Evolutionary conservation across 2,888 invertebrate genomes (phyloP).

Genomic region (Cataglyphis livida): DNA sequence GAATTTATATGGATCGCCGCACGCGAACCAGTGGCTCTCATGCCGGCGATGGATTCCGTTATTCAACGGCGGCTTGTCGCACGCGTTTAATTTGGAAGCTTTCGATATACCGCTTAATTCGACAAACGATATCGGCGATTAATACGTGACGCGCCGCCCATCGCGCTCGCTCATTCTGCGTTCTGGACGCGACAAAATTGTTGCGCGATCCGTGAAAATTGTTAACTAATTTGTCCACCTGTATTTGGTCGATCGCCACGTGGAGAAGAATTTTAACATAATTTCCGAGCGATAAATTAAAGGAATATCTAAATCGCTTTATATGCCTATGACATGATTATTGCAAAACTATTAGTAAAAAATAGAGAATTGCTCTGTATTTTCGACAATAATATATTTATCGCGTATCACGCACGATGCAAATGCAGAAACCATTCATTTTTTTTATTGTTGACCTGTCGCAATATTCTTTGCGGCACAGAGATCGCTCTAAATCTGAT

Average conservation of each 20-base stretch:
- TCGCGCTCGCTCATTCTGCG: constrained; percentile 55
- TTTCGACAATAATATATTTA: not conserved
- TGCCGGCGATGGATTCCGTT: constrained; percentile 57
- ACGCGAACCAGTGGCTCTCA: constrained; percentile 84
- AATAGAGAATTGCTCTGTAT: not conserved
- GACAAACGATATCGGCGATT: constrained; percentile 76
- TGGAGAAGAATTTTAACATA: not conserved
- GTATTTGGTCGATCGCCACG: not conserved
- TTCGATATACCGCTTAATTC: constrained; percentile 76
- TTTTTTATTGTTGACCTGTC: not conserved
- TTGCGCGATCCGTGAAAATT: constrained; percentile 72
- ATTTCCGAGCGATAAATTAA: not conserved
- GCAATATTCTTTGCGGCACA: not conserved
- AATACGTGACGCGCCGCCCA: constrained; percentile 74
- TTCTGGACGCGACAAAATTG: constrained; percentile 70
- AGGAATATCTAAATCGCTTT: not conserved
- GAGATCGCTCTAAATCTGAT: constrained; percentile 59
- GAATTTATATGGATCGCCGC: constrained; percentile 85
- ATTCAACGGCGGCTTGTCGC: constrained; percentile 59
- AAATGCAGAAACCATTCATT: not conserved
- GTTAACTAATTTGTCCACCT: constrained; percentile 66
- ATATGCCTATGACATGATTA: not conserved
- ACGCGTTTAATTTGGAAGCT: constrained; percentile 68
- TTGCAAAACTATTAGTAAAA: not conserved
- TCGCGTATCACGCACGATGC: too few species aligned